Evolutionary conservation across 2,113 vertebrate genomes (phyloP).

Genomic region (Eonycteris spelaea): DNA sequence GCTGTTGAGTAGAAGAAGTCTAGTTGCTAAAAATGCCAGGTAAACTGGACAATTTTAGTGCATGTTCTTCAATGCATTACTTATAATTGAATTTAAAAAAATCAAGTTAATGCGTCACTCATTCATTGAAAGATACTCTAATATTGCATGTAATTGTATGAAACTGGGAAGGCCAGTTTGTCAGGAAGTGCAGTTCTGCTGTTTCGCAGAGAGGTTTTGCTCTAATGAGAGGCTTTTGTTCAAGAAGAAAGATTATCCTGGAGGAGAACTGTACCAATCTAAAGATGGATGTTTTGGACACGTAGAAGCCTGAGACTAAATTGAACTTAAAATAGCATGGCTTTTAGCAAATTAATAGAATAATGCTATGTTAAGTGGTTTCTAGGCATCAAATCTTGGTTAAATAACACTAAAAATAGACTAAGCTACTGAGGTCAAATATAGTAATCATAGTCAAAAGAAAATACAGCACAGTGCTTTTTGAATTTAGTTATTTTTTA

Average conservation of each 20-base stretch:
- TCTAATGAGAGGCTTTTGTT: not conserved
- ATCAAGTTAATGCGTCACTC: not conserved
- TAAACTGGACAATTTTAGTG: not conserved
- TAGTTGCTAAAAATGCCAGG: constrained; percentile 20
- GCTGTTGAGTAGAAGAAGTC: not conserved
- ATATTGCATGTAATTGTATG: not conserved
- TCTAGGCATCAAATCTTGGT: not conserved
- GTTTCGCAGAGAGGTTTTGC: not conserved
- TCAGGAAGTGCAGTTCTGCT: not conserved
- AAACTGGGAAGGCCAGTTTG: not conserved
- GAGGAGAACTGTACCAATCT: not conserved
- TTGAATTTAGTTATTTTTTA: not conserved
- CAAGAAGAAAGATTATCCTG: not conserved
- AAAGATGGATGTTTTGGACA: not conserved
- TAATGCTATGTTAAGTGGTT: not conserved
- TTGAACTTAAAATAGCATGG: not conserved
- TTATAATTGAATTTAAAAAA: not conserved
- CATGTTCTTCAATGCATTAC: not conserved
- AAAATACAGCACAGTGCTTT: not conserved
- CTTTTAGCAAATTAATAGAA: not conserved
- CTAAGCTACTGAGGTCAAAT: not conserved
- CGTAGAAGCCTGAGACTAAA: not conserved
- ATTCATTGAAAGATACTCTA: not conserved
- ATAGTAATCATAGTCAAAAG: not conserved
- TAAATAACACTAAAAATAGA: not conserved